Percentiles rank a stretch among this genome's conserved stretches.
Conservation (phyloP, 2,888 invertebrate species). For the Drosophila siamana region DNA sequence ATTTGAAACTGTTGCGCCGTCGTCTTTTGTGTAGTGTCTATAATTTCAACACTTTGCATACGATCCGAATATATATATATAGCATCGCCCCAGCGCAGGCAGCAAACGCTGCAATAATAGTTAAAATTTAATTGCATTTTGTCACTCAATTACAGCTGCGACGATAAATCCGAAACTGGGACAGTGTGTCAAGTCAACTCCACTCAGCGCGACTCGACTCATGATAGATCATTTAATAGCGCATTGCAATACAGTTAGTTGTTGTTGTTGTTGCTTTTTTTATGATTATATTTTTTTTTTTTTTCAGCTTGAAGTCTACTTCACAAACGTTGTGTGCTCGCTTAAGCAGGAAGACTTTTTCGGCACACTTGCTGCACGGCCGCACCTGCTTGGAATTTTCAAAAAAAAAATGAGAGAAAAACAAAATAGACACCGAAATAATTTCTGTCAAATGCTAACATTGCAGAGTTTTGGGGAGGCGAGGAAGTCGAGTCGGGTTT, state of each 20-base stretch:
- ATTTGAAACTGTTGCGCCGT: not conserved
- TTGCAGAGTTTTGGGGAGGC: constrained; percentile 13
- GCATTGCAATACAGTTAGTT: constrained; percentile 21
- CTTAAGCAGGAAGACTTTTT: constrained; percentile 74
- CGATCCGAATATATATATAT: constrained; percentile 7
- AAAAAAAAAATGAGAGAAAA: constrained; percentile 22
- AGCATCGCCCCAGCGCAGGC: not conserved
- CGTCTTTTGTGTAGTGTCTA: constrained; percentile 9
- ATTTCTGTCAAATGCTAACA: constrained; percentile 64
- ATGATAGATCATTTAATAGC: constrained; percentile 45
- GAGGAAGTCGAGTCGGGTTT: constrained; percentile 44
- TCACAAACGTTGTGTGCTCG: constrained; percentile 16
- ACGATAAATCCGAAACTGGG: constrained; percentile 68
- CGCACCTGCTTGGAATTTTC: constrained; percentile 46
- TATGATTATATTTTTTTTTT: constrained; percentile 1
- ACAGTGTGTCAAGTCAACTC: constrained; percentile 74
- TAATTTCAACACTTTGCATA: constrained; percentile 42
- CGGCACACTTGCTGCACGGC: constrained; percentile 52
- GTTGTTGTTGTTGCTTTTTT: not conserved
- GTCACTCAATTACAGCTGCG: constrained; percentile 72
- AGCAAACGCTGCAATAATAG: constrained; percentile 23
- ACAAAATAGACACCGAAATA: constrained; percentile 28
- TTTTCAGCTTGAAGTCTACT: not conserved
- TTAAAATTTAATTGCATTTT: constrained; percentile 72
- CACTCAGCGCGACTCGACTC: constrained; percentile 34